Evolutionary conservation across 1,140 invertebrate genomes (phyloP).

Genomic region (Drosophila kurseongensis): DNA sequence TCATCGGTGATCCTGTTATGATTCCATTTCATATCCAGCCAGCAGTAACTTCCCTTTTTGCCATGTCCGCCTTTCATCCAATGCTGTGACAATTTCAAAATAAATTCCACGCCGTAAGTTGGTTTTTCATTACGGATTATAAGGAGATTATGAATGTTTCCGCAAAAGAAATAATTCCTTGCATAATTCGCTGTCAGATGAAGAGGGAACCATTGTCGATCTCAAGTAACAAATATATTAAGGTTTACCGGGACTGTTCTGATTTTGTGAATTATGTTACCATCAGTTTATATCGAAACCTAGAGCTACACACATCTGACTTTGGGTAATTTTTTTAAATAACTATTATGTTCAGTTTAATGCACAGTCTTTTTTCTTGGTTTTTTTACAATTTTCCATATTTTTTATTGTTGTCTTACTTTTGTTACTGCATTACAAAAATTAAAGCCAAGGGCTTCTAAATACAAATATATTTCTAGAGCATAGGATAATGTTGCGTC

Average conservation of each 20-base stretch:
- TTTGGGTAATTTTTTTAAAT: no score
- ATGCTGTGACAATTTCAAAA: slow-evolving; percentile 33
- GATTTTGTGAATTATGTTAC: neutral
- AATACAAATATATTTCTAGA: no score
- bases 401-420: no score
- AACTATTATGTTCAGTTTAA: no score
- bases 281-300: no score
- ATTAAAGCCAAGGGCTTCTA: no score
- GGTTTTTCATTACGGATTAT: slow-evolving; percentile 58
- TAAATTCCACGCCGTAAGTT: slow-evolving; percentile 25
- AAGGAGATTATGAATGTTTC: slow-evolving; percentile 41
- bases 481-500: no score
- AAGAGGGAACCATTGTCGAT: slow-evolving; percentile 13
- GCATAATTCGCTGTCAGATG: slow-evolving; percentile 12
- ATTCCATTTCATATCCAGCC: slow-evolving; percentile 59
- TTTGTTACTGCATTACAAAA: no score
- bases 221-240: neutral
- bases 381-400: no score
- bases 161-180: slow-evolving; percentile 17
- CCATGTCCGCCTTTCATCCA: slow-evolving; percentile 6
- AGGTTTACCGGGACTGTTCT: neutral
- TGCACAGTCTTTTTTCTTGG: no score
- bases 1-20: slow-evolving; percentile 59
- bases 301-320: no score
- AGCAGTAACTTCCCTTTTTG: slow-evolving; percentile 13